Conservation (phyloP, 2,113 vertebrate genomes). For the Butorides virescens region DNA sequence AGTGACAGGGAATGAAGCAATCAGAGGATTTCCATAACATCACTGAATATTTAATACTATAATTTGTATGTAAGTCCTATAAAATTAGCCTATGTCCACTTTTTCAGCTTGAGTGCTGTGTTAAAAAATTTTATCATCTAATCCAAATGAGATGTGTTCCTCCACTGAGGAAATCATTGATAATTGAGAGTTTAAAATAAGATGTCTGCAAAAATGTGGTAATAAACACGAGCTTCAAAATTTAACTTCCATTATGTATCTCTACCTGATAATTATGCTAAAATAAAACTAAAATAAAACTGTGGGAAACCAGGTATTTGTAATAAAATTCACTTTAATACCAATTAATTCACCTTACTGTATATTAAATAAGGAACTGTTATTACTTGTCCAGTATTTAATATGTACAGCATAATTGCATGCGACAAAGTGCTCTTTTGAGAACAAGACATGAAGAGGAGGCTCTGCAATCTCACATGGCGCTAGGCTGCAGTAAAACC, state of each 20-base stretch:
- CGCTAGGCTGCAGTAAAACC: neutral
- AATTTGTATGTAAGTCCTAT: neutral
- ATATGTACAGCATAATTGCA: neutral
- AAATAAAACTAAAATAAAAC: conserved; percentile 30
- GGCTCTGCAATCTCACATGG: neutral
- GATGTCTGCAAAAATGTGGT: neutral
- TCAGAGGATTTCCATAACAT: neutral
- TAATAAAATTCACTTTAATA: conserved; percentile 21
- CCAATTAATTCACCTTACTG: conserved; percentile 31
- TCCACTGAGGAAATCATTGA: neutral
- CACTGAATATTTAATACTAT: neutral
- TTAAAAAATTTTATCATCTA: neutral
- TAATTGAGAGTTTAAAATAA: neutral
- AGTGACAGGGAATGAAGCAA: neutral
- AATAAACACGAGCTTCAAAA: conserved; percentile 7
- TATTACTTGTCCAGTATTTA: conserved; percentile 7
- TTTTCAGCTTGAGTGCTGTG: neutral
- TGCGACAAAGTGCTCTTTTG: neutral
- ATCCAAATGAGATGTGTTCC: neutral
- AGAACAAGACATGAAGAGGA: neutral
- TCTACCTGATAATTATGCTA: conserved; percentile 12
- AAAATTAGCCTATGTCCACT: neutral
- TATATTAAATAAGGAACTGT: conserved; percentile 13
- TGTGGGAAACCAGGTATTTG: neutral
- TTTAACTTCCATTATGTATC: neutral